Evolutionary conservation across 2,113 vertebrate species (phyloP), one percentile per base, ranked within the genome.

Genomic region (Lathamus discolor): DNA sequence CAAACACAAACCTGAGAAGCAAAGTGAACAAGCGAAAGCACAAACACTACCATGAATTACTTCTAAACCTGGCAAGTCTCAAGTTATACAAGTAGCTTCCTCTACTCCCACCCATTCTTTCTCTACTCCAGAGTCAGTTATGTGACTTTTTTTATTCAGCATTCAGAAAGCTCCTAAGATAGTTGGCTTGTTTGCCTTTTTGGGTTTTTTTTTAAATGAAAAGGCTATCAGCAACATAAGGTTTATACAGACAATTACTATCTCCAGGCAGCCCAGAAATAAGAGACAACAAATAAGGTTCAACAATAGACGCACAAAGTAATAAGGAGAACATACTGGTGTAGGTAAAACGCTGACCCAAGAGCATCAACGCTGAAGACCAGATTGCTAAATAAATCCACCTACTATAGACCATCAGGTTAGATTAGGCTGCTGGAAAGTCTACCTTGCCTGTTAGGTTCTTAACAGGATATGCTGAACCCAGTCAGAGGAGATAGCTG

Each of bases 381-480:
- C 6, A 86, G 11, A 28, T 4, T 39, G 35, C 14, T 20, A 54
- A 83, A 62, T 59, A 81, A 91, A 55, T 28, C 20, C 10, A 68
- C 0, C 0, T 24, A 48, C 22, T 17, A 43, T 0, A 80, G 27
- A 62, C 10, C 28, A 81, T 10, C 49, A 57, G 24, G 44, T 73
- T 59, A 55, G 19, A 73, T 39, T 28, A 70, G 10, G 20, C 35
- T 79, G 54, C 57, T 72, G 20, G 59, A 82, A 61, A 3, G 23
- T 23, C 29, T 10, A 16, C 31, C 41, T 73, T 37, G 17, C 16
- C n/a, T 15, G 29, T 37, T n/a, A 61, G 37, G 51, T 72, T 72
- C 68, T 51, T 52, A 67, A 41, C 6, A 74, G n/a, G 24, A 14
- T 67, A 31, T 4, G 12, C 19, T 27, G 33, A 78, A 61, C 35